Base-by-base conservation (phyloP, 1,140 invertebrate genomes). In the Steinernema feltiae region DNA sequence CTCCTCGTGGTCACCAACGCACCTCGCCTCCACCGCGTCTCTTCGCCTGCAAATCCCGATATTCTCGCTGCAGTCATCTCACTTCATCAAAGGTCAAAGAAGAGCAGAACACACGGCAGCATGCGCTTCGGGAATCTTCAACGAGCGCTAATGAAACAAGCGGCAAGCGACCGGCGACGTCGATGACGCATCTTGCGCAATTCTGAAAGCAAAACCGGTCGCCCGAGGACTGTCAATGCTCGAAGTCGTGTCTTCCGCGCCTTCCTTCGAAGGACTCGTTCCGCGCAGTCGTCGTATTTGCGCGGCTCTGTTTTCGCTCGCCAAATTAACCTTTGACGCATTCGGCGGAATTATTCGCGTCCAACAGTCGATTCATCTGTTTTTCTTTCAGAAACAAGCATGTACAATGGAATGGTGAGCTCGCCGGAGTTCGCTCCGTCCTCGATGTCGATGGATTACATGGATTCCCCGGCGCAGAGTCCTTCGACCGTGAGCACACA, bases 261-360 rank as follows among this genome's bases (percentile, higher is more conserved):
- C n/a, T n/a, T n/a, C n/a, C n/a, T n/a, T n/a, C 41, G 53, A 12
- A 63, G 53, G 53, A 63, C 53, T 21, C 53, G 53, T 63, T 63
- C 53, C 53, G 53, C 53, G 3, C n/a, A n/a, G n/a, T n/a, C 7
- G 7, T 63, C 53, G 7, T 63, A 63, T 63, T 63, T 63, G 53
- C 53, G 53, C 35, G 35, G 12, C 53, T 12, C 53, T 63, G 53
- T 63, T 63, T 63, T 63, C 53, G 53, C 53, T 21, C 15, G 7
- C 3, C 53, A 21, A 7, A 3, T 63, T 63, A 63, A 63, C 53
- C 53, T 63, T 63, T 63, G 53, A 63, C 53, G 53, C 24, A n/a
- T 7, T 3, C 18, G 7, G 7, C 35, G 35, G 18, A 41, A 7
- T 41, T 7, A 18, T 7, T 7, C 18, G 7, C 35, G 35, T 41